phyloP scores from a whole-genome alignment of 2,113 vertebrate species.

The Tragelaphus strepsiceros region DNA sequence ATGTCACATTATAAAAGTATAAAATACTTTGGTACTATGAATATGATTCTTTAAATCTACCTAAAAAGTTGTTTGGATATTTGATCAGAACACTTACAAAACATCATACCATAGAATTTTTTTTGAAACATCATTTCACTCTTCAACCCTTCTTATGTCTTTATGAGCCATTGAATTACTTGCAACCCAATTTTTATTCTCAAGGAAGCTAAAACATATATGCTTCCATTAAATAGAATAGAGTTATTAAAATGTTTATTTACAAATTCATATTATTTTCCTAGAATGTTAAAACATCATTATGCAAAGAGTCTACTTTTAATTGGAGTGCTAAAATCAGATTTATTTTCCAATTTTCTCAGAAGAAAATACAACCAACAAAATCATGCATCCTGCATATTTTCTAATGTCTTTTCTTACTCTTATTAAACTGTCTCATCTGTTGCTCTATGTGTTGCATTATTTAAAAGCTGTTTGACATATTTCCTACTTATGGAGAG shows the following conservation, averaged over 20 bases:
- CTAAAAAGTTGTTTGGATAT: not conserved
- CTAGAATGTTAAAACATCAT: conserved; percentile 14
- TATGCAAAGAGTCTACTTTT: conserved; percentile 39
- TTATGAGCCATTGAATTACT: not conserved
- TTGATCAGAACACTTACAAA: not conserved
- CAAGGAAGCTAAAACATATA: not conserved
- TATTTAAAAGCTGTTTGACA: conserved; percentile 63
- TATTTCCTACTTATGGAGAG: conserved; percentile 62
- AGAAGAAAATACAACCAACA: not conserved
- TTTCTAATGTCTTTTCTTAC: conserved; percentile 31
- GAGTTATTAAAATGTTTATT: conserved; percentile 32
- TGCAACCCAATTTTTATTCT: not conserved
- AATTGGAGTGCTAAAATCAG: conserved; percentile 28
- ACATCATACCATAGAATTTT: not conserved
- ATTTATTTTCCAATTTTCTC: conserved; percentile 48
- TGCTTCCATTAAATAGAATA: not conserved
- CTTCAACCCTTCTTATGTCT: not conserved
- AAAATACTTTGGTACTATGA: not conserved
- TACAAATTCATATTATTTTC: conserved; percentile 25
- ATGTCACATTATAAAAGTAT: not conserved
- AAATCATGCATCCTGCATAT: not conserved
- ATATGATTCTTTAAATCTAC: not conserved
- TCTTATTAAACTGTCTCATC: conserved; percentile 54
- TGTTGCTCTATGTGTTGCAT: conserved; percentile 53
- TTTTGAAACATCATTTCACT: not conserved